A percentile compares a stretch with the other conserved stretches of the same genome.
Evolutionary conservation across 1,140 invertebrate species (phyloP).

Genomic region (Atta colombica): DNA sequence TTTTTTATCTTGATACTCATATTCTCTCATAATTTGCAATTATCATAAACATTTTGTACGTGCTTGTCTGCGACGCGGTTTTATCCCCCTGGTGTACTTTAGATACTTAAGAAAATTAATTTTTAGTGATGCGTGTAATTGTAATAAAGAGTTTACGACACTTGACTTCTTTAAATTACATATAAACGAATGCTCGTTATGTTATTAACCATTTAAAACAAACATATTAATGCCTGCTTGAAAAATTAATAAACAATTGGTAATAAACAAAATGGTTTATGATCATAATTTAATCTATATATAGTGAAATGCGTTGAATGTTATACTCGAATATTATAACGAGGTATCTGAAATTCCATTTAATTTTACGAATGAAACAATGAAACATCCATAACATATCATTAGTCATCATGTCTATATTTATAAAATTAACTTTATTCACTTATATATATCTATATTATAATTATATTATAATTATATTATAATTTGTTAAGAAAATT

Average conservation of each 20-base stretch:
- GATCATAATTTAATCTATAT: conserved; percentile 15
- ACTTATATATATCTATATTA: background rate
- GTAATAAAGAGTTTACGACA: conserved; percentile 26
- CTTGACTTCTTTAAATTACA: background rate
- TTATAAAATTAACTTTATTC: background rate
- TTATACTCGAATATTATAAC: background rate
- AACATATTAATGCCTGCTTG: background rate
- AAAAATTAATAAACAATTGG: background rate
- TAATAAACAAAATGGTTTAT: background rate
- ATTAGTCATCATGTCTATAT: background rate
- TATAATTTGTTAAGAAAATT: conserved; percentile 18
- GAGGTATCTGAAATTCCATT: background rate
- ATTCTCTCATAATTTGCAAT: conserved; percentile 32
- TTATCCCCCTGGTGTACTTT: conserved; percentile 7
- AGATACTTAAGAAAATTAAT: conserved; percentile 31
- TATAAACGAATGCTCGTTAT: background rate
- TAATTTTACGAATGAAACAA: background rate
- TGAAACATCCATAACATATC: background rate
- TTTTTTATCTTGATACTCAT: conserved; percentile 40
- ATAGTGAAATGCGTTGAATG: background rate
- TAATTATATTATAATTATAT: too few relatives aligned
- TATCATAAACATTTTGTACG: conserved; percentile 46
- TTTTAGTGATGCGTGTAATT: background rate
- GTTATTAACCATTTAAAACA: background rate
- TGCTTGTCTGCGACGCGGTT: conserved; percentile 10